These are phyloP conservation scores for Malurus cyaneus DNA, from an alignment of 2,113 vertebrate genomes.

Conservation along the genomic window DNA sequence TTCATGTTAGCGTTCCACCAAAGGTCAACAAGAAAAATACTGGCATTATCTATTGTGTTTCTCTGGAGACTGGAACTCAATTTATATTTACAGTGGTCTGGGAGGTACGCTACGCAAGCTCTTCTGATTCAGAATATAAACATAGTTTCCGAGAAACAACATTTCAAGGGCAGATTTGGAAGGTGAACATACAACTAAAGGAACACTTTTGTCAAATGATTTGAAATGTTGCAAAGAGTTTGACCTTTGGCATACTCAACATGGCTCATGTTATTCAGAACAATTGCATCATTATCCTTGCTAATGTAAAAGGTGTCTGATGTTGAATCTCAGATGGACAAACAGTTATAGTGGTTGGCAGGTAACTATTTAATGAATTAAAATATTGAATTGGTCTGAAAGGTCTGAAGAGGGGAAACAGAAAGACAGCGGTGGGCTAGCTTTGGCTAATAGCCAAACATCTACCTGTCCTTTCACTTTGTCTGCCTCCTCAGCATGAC, in stretches of 20 bases:
- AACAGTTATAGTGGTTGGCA: neutral
- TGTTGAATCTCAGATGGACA: neutral
- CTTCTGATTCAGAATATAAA: neutral
- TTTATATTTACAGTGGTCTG: neutral
- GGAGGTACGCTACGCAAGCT: neutral
- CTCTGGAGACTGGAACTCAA: neutral
- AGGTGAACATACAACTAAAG: neutral
- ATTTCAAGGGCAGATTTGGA: neutral
- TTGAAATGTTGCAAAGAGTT: neutral
- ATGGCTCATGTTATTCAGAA: neutral
- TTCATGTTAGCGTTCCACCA: neutral
- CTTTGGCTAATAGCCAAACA: neutral
- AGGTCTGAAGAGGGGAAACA: neutral
- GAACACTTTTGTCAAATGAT: neutral
- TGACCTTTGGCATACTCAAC: neutral
- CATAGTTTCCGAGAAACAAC: neutral
- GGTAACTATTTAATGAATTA: neutral
- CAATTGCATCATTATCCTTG: neutral
- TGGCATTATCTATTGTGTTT: neutral
- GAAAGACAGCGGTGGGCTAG: neutral
- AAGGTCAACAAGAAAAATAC: neutral
- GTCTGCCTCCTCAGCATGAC: accelerated
- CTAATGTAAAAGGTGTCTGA: neutral
- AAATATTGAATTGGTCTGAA: neutral
- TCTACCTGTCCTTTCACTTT: neutral